A percentile compares a stretch with the other conserved stretches of the same genome.
Evolutionary conservation across 2,113 vertebrate genomes (phyloP).

Genomic region (Cryptoleucopteryx plumbea): DNA sequence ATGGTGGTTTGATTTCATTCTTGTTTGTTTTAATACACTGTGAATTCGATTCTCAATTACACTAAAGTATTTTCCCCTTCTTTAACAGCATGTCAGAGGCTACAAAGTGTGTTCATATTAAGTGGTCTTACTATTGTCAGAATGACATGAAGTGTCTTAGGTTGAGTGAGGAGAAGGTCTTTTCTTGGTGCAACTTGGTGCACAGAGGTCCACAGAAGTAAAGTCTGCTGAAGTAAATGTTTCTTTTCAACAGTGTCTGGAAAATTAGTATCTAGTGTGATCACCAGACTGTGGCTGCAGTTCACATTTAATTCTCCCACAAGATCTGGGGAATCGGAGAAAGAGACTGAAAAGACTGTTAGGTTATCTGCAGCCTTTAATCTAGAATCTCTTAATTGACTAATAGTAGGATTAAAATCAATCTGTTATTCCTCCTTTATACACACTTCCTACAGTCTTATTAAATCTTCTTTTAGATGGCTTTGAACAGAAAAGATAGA

Average conservation of each 20-base stretch:
- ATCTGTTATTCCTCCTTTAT: neutral
- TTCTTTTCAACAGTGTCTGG: neutral
- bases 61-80: neutral
- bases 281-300: neutral
- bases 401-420: slow-evolving; percentile 26
- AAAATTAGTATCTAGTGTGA: neutral
- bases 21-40: slow-evolving; percentile 14
- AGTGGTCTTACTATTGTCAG: neutral
- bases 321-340: neutral
- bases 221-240: slow-evolving; percentile 25
- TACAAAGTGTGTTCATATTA: neutral
- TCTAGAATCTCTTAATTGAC: neutral
- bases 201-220: neutral
- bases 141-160: neutral
- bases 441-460: neutral
- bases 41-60: neutral
- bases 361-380: slow-evolving; percentile 11
- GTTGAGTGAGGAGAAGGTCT: neutral
- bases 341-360: slow-evolving; percentile 1
- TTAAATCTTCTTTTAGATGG: neutral
- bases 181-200: neutral
- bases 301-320: slow-evolving; percentile 24
- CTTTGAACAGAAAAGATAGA: neutral
- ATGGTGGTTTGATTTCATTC: neutral
- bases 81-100: slow-evolving; percentile 3